Conservation (phyloP, 2,888 invertebrate species). For the Protophormia terraenovae region DNA sequence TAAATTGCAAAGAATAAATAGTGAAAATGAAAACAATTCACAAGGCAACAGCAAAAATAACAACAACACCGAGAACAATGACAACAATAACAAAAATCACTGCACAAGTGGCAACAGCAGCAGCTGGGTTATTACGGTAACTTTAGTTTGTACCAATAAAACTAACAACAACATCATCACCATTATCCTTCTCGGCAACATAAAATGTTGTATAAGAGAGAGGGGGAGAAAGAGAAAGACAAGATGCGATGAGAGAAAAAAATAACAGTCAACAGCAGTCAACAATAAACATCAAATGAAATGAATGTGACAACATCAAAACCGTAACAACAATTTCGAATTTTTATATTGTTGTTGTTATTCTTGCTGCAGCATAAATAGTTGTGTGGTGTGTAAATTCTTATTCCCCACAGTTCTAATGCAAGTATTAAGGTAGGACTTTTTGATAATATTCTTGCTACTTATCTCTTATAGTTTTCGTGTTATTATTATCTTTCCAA, state of each 20-base stretch:
- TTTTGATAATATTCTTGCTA: too few species aligned
- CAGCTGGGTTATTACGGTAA: constrained; percentile 34
- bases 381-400: neutral
- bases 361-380: neutral
- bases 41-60: constrained; percentile 18
- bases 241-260: too few species aligned
- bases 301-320: constrained; percentile 50
- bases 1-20: constrained; percentile 50
- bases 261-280: constrained; percentile 21
- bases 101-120: constrained; percentile 39
- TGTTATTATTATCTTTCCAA: too few species aligned
- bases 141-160: neutral
- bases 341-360: neutral
- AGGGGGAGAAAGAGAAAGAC: neutral
- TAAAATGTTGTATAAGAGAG: neutral
- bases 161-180: neutral
- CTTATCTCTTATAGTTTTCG: too few species aligned
- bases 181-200: neutral
- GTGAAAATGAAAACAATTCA: constrained; percentile 37
- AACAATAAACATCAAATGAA: constrained; percentile 46
- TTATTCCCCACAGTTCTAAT: too few species aligned
- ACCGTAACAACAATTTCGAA: constrained; percentile 26
- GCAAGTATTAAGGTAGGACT: too few species aligned
- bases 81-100: constrained; percentile 3
- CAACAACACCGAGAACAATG: neutral